Base-by-base conservation (phyloP, 1,140 invertebrate genomes). In the Lethrus apterus region DNA sequence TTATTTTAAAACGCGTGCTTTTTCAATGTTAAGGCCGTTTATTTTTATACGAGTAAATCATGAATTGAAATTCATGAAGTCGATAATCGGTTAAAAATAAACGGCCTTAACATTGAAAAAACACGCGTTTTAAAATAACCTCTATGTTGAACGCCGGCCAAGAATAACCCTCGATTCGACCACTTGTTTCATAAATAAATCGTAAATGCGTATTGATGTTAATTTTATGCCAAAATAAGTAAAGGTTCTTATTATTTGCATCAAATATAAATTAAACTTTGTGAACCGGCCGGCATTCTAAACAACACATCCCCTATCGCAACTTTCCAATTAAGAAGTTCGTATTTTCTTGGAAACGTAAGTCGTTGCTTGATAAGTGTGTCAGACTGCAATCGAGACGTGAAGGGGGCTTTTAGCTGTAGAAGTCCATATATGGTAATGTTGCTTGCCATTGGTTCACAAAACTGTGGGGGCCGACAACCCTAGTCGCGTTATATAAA, bases 401-500 rank as follows among this genome's bases (percentile, higher is more conserved):
- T n/a, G 50, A 43, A 30, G 45, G 49, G 47, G 47, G 43, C 45
- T 55, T 56, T 54, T 58, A 61, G 61, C 61, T 64, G 55, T 64
- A 51, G 52, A 57, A 57, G 57, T 51, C 64, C 64, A 54, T 66
- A 64, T 66, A 65, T 64, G 64, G 64, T 62, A 65, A 65, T 64
- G 59, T 63, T 62, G 53, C 44, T 58, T 46, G 60, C 60, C 34
- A 66, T 66, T 65, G 64, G 64, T 48, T 60, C 51, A 36, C 35
- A 44, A 34, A 38, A 24, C 44, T 26, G 44, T 48, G 51, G 54
- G 56, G 59, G 57, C 50, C 51, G 49, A 52, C 55, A 54, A 56
- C 51, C 46, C 46, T 23, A n/a, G 23, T 13, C n/a, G 5, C 7
- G 24, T 47, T 56, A 62, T 61, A 59, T 55, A 59, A 44, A 56